Evolutionary conservation across 2,797 vertebrate species (phyloP), one percentile per base, ranked within the genome.

Genomic region (Acrossocheilus fasciatus): DNA sequence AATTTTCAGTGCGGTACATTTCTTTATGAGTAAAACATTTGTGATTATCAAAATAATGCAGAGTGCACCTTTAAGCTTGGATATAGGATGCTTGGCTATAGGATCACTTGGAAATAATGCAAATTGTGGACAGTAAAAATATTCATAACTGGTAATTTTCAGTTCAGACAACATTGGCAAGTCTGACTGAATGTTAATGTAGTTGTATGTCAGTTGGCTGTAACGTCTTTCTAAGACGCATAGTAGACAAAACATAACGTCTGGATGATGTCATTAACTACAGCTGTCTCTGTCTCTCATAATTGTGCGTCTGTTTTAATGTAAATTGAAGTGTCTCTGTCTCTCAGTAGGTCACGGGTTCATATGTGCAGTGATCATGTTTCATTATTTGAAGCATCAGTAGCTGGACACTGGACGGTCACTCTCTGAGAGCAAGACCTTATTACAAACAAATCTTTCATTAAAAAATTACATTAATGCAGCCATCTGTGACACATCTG

Each of bases 291-390:
- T 39, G 57, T 30, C 45, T 39, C 41, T 77, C 43, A 41, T 47
- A 75, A 84, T 72, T 82, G 80, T 39, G 80, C 17, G 72, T 75
- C 57, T 77, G 6, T 66, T 50, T n/a, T 77, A 26, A 84, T 76
- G 18, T 64, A 18, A 68, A 66, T 11, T 52, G 41, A 66, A 66
- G 26, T 12, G 26, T 47, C 18, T 83, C n/a, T 26, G n/a, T 66
- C 26, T 74, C 26, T 59, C 34, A 41, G 20, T 41, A 17, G n/a
- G 47, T 15, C 57, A 43, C 57, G 23, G 66, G 20, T 70, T 82
- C 34, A 57, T 15, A 34, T 69, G 11, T 6, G 43, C 23, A 68
- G 34, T 41, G 18, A 76, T 64, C 41, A 50, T 6, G 2, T 70
- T 69, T 39, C 15, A 30, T 41, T 43, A 54, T 30, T 20, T 54